Conservation (phyloP, 2,888 invertebrate genomes). For the Thera obeliscata region DNA sequence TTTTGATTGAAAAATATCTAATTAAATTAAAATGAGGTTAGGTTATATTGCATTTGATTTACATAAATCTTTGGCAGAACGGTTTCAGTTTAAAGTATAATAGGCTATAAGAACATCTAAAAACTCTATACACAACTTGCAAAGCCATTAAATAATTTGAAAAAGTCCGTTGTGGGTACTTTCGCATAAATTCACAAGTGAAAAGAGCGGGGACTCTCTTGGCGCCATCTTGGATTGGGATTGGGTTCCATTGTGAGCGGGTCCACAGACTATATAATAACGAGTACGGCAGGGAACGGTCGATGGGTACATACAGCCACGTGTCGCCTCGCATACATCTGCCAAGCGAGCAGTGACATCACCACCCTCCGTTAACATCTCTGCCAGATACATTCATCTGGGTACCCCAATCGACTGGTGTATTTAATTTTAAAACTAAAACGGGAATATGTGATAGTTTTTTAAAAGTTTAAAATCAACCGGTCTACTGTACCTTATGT, state of each 20-base stretch:
- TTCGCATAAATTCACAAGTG: conserved; percentile 49
- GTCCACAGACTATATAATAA: conserved; percentile 21
- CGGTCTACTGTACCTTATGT: too few relatives aligned
- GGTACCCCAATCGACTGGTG: conserved; percentile 13
- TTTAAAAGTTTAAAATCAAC: too few relatives aligned
- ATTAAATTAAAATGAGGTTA: too few relatives aligned
- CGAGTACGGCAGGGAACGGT: conserved; percentile 46
- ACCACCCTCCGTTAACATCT: conserved; percentile 57
- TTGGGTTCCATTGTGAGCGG: conserved; percentile 76
- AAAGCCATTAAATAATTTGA: conserved; percentile 4
- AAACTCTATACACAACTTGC: too few relatives aligned
- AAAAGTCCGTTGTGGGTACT: conserved; percentile 41
- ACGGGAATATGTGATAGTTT: neutral
- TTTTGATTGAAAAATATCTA: too few relatives aligned
- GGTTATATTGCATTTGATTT: too few relatives aligned
- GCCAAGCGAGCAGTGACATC: conserved; percentile 48
- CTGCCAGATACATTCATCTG: conserved; percentile 30
- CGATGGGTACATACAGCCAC: conserved; percentile 54
- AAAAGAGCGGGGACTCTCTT: conserved; percentile 78
- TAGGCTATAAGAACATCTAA: too few relatives aligned
- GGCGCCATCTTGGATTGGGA: conserved; percentile 71
- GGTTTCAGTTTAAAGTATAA: too few relatives aligned
- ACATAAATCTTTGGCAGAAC: too few relatives aligned
- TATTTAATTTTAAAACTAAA: conserved; percentile 10
- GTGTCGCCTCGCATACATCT: conserved; percentile 65